phyloP scores from a whole-genome alignment of 1,140 invertebrate genomes.

The Lerema accius region DNA sequence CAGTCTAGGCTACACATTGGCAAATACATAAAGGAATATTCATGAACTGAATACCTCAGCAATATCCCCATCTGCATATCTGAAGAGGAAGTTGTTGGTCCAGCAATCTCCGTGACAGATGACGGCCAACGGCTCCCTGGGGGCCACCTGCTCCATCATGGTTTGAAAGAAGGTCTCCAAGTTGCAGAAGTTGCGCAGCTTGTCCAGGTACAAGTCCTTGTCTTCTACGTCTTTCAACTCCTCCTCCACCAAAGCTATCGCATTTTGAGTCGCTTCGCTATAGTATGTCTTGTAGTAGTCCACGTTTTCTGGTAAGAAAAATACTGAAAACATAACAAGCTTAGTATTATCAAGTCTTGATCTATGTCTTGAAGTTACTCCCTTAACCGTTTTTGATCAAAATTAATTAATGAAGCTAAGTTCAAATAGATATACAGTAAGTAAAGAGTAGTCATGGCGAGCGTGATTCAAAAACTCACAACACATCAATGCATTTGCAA shows the following conservation, averaged over 20 bases:
- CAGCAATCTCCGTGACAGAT: constrained; percentile 90
- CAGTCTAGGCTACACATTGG: no score
- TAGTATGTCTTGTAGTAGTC: constrained; percentile 89
- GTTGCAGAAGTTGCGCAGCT: constrained; percentile 84
- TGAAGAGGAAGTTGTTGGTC: constrained; percentile 89
- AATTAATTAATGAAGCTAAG: no score
- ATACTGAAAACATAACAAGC: no score
- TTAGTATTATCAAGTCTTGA: no score
- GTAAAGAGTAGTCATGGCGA: no score
- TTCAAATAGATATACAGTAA: no score
- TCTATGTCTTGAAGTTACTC: no score
- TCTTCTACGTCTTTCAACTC: constrained; percentile 80
- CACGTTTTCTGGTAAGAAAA: constrained; percentile 86
- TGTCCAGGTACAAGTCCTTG: constrained; percentile 84
- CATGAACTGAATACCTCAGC: constrained; percentile 83
- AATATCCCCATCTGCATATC: constrained; percentile 81
- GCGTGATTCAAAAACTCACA: no score
- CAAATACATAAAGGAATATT: no score
- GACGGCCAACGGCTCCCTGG: constrained; percentile 85
- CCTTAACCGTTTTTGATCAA: no score
- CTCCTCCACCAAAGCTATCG: constrained; percentile 86
- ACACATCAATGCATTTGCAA: no score
- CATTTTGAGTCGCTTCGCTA: constrained; percentile 85
- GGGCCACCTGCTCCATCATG: constrained; percentile 86
- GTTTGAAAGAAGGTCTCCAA: constrained; percentile 86